Evolutionary conservation across 2,888 invertebrate species (phyloP).

Genomic region (Deilephila porcellus): DNA sequence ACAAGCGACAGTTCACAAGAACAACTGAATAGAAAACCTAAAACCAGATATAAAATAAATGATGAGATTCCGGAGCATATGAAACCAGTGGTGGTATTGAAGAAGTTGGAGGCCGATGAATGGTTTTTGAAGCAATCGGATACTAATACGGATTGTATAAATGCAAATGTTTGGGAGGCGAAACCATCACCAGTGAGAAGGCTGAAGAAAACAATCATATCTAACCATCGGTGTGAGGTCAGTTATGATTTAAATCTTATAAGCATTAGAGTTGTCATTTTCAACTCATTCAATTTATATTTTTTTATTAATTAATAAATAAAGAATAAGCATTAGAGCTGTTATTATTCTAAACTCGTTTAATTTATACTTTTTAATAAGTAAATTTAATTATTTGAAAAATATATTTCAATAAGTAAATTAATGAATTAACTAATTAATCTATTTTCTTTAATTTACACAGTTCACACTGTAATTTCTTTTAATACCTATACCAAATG

Average conservation of each 20-base stretch:
- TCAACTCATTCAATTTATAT: too few species aligned
- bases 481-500: too few species aligned
- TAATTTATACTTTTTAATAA: too few species aligned
- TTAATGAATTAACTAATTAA: too few species aligned
- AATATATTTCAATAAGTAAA: too few species aligned
- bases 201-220: conserved; percentile 51
- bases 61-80: conserved; percentile 61
- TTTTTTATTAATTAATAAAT: too few species aligned
- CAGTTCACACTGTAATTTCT: too few species aligned
- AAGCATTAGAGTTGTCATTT: too few species aligned
- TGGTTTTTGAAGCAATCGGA: neutral
- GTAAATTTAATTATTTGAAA: too few species aligned
- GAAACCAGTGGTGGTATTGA: neutral
- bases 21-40: conserved; percentile 39
- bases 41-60: conserved; percentile 52
- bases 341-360: too few species aligned
- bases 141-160: neutral
- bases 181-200: neutral
- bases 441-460: too few species aligned
- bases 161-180: neutral
- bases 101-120: neutral
- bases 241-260: conserved; percentile 37
- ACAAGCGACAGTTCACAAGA: conserved; percentile 57
- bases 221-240: conserved; percentile 68
- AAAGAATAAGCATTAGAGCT: too few species aligned